Conservation (phyloP, 2,113 vertebrate genomes). For the Bungarus multicinctus region DNA sequence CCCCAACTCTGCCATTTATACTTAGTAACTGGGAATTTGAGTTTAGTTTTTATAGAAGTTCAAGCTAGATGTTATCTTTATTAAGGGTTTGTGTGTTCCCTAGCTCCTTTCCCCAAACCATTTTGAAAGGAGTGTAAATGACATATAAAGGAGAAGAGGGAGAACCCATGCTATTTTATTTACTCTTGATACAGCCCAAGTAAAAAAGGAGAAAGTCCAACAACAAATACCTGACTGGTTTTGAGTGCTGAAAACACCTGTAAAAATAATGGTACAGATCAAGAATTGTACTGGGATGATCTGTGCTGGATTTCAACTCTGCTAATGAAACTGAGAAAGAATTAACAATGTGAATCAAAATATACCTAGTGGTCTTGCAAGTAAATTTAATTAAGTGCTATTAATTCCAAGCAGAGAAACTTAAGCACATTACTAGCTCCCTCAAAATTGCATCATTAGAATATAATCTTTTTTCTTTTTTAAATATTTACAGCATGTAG, state of each 20-base stretch:
- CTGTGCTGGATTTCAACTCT: background rate
- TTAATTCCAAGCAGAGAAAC: background rate
- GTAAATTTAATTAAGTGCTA: background rate
- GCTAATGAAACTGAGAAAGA: constrained; percentile 10
- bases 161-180: background rate
- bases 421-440: background rate
- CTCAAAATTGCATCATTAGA: no score
- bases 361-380: background rate
- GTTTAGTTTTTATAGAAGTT: constrained; percentile 68
- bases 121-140: background rate
- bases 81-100: constrained; percentile 41
- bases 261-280: background rate
- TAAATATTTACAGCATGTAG: background rate
- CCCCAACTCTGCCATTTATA: constrained; percentile 46
- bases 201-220: background rate
- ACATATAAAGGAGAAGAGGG: constrained; percentile 6
- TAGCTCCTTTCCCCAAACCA: background rate
- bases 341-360: background rate
- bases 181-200: background rate
- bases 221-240: background rate
- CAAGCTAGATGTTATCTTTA: constrained; percentile 70
- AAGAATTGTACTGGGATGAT: background rate
- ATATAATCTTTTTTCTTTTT: background rate
- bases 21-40: constrained; percentile 63
- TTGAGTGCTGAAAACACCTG: background rate